These are phyloP conservation scores for Laspeyria flexula DNA, from an alignment of 2,888 invertebrate species.

Conservation along the genomic window DNA sequence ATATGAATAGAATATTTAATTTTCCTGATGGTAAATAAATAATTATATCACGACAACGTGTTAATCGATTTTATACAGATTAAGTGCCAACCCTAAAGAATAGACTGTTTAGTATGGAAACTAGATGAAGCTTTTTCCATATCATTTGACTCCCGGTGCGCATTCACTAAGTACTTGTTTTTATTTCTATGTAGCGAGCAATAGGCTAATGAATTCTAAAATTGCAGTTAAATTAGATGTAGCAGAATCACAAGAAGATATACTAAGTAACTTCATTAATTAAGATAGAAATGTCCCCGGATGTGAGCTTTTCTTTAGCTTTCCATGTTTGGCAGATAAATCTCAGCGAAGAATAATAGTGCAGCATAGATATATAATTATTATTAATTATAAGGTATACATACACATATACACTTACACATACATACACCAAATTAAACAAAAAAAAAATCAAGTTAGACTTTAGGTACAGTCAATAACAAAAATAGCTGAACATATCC, in stretches of 20 bases:
- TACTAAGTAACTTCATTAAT: conserved; percentile 1
- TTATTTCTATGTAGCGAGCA: conserved; percentile 21
- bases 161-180: conserved; percentile 31
- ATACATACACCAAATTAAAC: no score
- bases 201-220: conserved; percentile 32
- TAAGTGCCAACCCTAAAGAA: conserved; percentile 20
- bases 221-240: conserved; percentile 23
- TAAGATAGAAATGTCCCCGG: background rate
- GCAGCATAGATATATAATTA: no score
- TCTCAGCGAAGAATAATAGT: no score
- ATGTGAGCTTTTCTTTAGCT: background rate
- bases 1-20: no score
- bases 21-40: background rate
- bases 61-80: no score
- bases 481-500: no score
- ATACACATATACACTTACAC: no score
- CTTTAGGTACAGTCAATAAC: no score
- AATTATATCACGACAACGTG: no score
- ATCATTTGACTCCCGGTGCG: conserved; percentile 27
- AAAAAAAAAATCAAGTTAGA: no score
- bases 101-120: conserved; percentile 38
- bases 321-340: no score
- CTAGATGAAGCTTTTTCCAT: conserved; percentile 44
- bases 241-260: background rate
- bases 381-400: no score